phyloP scores from a whole-genome alignment of 2,113 vertebrate genomes.

The Lota lota region DNA sequence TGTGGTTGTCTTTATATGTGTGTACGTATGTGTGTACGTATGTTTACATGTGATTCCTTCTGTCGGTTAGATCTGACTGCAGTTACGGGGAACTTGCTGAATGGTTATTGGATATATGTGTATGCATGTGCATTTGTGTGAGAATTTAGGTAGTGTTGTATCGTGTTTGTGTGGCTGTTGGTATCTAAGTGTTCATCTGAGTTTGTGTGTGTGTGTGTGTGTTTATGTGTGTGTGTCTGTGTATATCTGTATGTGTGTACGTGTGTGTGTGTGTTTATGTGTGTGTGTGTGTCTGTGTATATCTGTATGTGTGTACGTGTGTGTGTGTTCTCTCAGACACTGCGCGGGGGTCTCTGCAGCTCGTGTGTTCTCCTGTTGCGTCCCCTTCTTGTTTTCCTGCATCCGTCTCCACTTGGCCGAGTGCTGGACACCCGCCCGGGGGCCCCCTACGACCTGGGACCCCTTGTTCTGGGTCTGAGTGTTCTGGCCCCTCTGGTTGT shows the following conservation, averaged over 20 bases:
- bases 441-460: conserved; percentile 35
- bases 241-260: conserved; percentile 36
- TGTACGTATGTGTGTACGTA: too few species aligned
- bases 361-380: conserved; percentile 98
- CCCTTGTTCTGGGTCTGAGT: conserved; percentile 43
- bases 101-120: too few species aligned
- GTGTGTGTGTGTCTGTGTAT: conserved; percentile 24
- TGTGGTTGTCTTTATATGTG: conserved; percentile 33
- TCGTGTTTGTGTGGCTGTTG: too few species aligned
- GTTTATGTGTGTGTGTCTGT: conserved; percentile 23
- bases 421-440: conserved; percentile 58
- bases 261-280: conserved; percentile 11
- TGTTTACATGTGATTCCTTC: not conserved
- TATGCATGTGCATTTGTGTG: conserved; percentile 15
- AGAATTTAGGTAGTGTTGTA: too few species aligned
- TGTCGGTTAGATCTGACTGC: too few species aligned
- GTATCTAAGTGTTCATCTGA: too few species aligned
- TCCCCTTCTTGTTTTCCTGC: conserved; percentile 97
- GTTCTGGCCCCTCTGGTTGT: conserved; percentile 52
- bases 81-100: too few species aligned
- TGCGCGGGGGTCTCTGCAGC: conserved; percentile 95
- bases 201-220: conserved; percentile 12
- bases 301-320: conserved; percentile 20
- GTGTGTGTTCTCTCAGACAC: conserved; percentile 81
- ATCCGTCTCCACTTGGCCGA: conserved; percentile 93